Evolutionary conservation across 2,888 invertebrate species (phyloP).

Genomic region (Gortyna flavago): DNA sequence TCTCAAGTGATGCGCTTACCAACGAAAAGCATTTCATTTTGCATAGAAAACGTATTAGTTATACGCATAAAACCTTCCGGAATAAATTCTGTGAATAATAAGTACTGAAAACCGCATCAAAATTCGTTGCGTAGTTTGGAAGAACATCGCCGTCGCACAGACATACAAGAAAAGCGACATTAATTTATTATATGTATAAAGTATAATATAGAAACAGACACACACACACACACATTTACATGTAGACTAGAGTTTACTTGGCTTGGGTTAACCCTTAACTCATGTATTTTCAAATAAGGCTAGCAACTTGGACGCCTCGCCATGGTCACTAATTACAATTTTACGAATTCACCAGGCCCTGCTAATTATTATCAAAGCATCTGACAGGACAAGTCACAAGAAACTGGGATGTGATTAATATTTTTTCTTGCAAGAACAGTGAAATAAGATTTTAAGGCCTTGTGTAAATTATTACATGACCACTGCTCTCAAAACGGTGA

Average conservation of each 20-base stretch:
- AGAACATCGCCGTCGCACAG: no score
- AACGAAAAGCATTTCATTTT: neutral
- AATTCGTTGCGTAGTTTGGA: neutral
- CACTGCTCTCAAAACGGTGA: no score
- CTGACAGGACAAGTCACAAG: conserved; percentile 25
- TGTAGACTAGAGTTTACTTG: no score
- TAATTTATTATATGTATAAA: no score
- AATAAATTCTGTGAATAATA: neutral
- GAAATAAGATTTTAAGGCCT: neutral
- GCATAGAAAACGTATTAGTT: neutral
- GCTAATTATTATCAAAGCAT: conserved; percentile 72
- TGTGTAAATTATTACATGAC: no score
- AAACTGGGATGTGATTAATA: neutral
- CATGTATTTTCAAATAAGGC: conserved; percentile 17
- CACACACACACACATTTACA: no score
- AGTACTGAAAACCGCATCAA: neutral
- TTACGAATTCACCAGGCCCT: conserved; percentile 68
- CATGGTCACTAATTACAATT: conserved; percentile 41
- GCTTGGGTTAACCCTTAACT: neutral
- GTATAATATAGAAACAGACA: no score
- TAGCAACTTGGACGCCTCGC: conserved; percentile 1
- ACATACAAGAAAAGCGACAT: no score
- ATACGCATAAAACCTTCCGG: neutral
- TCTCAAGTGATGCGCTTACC: neutral
- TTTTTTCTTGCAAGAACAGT: neutral